Evolutionary conservation across 2,888 invertebrate species (phyloP).

Genomic region (Yponomeuta evonymella): DNA sequence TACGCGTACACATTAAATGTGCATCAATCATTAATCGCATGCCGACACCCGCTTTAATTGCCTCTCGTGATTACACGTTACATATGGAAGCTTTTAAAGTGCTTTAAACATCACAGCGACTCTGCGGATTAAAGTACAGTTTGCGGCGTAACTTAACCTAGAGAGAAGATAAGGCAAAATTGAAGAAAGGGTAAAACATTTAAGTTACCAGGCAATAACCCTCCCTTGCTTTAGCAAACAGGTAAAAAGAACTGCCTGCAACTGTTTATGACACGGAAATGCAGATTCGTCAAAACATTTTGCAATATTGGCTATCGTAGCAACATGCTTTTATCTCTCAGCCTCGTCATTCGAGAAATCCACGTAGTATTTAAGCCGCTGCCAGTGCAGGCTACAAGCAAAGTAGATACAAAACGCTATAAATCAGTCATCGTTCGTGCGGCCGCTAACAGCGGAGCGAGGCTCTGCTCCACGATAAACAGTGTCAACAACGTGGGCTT

Average conservation of each 20-base stretch:
- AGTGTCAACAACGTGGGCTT: conserved; percentile 11
- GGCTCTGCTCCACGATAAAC: conserved; percentile 12
- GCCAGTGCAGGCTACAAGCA: not conserved
- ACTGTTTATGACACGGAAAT: no score
- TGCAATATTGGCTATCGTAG: not conserved
- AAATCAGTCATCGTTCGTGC: conserved; percentile 13
- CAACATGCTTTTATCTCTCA: not conserved
- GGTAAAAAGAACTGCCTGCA: no score
- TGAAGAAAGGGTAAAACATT: no score
- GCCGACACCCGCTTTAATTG: conserved; percentile 1
- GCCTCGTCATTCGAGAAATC: not conserved
- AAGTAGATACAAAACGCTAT: conserved; percentile 8
- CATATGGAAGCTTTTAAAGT: not conserved
- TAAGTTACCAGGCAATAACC: no score
- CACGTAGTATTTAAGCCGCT: conserved; percentile 1
- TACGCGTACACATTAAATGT: not conserved
- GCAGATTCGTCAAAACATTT: no score
- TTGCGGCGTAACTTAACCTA: no score
- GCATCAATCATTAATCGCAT: not conserved
- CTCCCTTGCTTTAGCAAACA: no score
- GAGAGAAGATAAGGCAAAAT: no score
- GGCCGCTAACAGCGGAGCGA: conserved; percentile 3
- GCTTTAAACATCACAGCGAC: not conserved
- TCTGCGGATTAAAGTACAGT: no score
- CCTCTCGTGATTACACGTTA: not conserved